Base-by-base conservation (phyloP, 2,797 vertebrate genomes). In the Hapalemur alaotrensis region DNA sequence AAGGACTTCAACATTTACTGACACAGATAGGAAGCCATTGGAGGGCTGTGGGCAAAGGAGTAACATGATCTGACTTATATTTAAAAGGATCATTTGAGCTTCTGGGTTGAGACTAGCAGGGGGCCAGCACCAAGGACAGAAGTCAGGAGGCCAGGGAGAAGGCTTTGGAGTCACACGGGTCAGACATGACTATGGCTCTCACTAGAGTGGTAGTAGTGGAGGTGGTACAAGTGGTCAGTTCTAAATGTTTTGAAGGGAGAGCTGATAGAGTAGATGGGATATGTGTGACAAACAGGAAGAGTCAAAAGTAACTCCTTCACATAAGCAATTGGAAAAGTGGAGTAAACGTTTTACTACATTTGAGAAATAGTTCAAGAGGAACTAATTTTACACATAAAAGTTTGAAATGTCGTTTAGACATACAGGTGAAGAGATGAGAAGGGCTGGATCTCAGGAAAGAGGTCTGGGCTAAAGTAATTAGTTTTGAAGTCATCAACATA, bases 331-430 rank as follows among this genome's bases (percentile, higher is more conserved):
- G 32, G 48, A 93, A 89, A 54, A 79, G 48, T 67, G 15, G 25
- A 20, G 8, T 83, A 88, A 93, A 18, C 1, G 43, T 79, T 95
- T 79, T 88, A 63, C 9, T 65, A 54, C n/a, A 59, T 81, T 52
- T 90, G 50, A 57, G n/a, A 96, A 87, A 73, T 43, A 82, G 54
- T 81, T 41, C 18, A 93, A 65, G 59, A 91, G 35, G 18, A 94
- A 59, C 61, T 92, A 18, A 54, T 85, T 82, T 79, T 87, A 69
- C 50, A 75, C 32, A n/a, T 69, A 65, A 89, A 84, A 88, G 9
- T 61, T 87, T 79, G 23, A 90, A 67, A 30, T 91, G n/a, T 18
- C 22, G 78, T 41, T 73, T 81, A 91, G 57, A 72, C 25, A 7
- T 91, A 41, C 11, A 83, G 75, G 30, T 86, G 9, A 41, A 78